phyloP scores from a whole-genome alignment of 2,888 invertebrate species.

The Tetragnatha montana region DNA sequence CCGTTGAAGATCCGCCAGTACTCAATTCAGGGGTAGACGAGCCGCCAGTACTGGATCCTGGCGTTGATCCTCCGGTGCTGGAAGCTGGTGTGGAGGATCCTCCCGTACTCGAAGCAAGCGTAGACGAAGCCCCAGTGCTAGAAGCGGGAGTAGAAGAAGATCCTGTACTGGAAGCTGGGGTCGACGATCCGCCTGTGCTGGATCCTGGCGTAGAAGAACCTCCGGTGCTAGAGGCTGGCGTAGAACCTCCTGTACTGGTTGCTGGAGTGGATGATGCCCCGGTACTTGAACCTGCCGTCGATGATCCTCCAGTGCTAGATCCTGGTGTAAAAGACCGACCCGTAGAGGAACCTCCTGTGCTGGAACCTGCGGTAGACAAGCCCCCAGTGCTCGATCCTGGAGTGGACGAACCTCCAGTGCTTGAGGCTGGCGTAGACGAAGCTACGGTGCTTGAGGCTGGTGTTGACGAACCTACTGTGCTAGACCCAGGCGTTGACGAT shows the following conservation, averaged over 20 bases:
- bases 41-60: neutral
- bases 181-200: neutral
- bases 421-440: neutral
- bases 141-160: neutral
- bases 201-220: slow-evolving; percentile 1
- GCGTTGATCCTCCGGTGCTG: neutral
- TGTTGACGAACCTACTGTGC: neutral
- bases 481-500: neutral
- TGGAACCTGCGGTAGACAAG: neutral
- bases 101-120: neutral
- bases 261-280: neutral
- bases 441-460: neutral
- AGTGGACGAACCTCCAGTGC: neutral
- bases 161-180: neutral
- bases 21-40: neutral
- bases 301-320: neutral
- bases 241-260: neutral
- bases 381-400: neutral
- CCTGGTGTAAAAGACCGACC: neutral
- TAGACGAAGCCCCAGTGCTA: neutral
- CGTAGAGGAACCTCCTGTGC: neutral
- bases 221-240: neutral
- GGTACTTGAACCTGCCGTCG: neutral
- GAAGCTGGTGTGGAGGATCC: neutral
- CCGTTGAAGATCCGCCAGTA: neutral